Percentiles rank a stretch among this genome's conserved stretches.
phyloP scores from a whole-genome alignment of 2,888 invertebrate genomes.

The Sympetrum striolatum region DNA sequence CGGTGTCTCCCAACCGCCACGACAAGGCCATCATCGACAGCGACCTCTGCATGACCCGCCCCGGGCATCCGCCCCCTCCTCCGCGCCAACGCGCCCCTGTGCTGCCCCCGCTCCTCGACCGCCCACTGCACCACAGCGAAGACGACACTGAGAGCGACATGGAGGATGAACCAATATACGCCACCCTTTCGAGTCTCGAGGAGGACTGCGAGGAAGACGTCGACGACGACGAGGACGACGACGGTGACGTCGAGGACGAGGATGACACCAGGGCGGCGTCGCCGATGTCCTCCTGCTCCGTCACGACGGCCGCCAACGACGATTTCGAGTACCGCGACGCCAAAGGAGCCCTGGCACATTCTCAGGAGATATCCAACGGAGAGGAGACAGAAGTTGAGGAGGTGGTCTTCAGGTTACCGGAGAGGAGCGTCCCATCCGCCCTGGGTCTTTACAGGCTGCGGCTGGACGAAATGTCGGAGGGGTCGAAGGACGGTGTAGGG shows the following conservation, averaged over 20 bases:
- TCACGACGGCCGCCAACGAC: constrained; percentile 69
- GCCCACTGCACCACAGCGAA: neutral
- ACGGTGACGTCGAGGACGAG: neutral
- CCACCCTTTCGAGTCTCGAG: constrained; percentile 55
- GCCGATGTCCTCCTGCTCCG: constrained; percentile 62
- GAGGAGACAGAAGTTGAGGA: neutral
- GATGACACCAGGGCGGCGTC: neutral
- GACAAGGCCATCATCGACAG: neutral
- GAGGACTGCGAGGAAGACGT: neutral
- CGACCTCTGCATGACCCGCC: neutral
- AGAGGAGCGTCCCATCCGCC: constrained; percentile 20
- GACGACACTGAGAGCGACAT: neutral
- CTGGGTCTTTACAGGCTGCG: constrained; percentile 6
- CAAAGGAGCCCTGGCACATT: constrained; percentile 52
- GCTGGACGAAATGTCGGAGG: neutral
- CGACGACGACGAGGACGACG: neutral
- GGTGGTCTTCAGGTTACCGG: neutral
- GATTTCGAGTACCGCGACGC: constrained; percentile 69
- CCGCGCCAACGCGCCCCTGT: neutral
- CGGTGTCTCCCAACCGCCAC: neutral
- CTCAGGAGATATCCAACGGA: neutral
- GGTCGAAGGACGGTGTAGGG: neutral
- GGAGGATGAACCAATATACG: constrained; percentile 59
- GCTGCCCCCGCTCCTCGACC: neutral
- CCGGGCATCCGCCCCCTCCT: neutral